Evolutionary conservation across 2,888 invertebrate species (phyloP).

Genomic region (Teleiodes luculella): DNA sequence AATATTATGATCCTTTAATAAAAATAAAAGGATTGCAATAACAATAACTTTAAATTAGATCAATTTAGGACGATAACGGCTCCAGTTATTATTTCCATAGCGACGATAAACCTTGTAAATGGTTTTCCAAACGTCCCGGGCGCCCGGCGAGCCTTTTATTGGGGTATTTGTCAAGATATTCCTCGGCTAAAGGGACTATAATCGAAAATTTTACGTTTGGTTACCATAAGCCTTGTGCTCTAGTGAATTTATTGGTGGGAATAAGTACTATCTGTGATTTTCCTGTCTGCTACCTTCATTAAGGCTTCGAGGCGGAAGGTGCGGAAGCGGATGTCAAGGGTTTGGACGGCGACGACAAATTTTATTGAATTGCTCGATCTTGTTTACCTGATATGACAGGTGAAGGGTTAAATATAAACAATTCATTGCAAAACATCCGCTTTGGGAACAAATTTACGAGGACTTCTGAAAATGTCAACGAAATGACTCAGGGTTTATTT

Average conservation of each 20-base stretch:
- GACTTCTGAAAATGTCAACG: neutral
- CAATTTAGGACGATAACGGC: constrained; percentile 76
- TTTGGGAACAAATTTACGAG: neutral
- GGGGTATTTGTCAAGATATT: constrained; percentile 76
- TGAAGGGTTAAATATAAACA: constrained; percentile 3
- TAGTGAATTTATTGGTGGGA: constrained; percentile 38
- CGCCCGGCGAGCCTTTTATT: constrained; percentile 71
- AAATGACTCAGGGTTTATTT: neutral
- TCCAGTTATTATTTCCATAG: constrained; percentile 76
- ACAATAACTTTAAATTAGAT: constrained; percentile 77
- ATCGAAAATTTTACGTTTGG: constrained; percentile 72
- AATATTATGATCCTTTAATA: constrained; percentile 66
- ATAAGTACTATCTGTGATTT: constrained; percentile 15
- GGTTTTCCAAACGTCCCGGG: constrained; percentile 74
- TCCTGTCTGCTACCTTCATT: constrained; percentile 18
- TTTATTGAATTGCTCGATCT: constrained; percentile 12
- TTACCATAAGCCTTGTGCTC: constrained; percentile 57
- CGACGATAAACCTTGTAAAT: constrained; percentile 76
- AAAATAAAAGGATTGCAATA: constrained; percentile 72
- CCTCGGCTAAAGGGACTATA: constrained; percentile 62
- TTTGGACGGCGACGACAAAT: constrained; percentile 17
- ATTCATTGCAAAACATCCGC: constrained; percentile 1
- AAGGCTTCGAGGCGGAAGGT: constrained; percentile 1
- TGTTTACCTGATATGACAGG: neutral
- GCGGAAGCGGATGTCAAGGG: constrained; percentile 17